phyloP scores from a whole-genome alignment of 2,113 vertebrate species.

The Clinocottus analis region DNA sequence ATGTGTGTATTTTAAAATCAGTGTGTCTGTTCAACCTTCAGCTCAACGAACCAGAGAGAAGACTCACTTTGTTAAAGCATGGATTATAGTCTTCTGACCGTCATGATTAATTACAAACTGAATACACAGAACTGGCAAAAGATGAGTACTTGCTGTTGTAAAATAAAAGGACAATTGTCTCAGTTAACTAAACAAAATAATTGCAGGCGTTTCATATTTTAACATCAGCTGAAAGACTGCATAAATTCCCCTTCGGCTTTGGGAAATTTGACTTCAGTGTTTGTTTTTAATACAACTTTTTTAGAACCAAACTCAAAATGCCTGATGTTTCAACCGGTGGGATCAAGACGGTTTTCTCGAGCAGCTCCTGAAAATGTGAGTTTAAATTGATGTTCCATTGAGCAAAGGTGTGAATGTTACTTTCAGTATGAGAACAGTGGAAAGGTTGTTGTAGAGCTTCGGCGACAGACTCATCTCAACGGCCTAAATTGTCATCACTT shows the following conservation, averaged over 20 bases:
- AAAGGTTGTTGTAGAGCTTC: constrained; percentile 15
- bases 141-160: background rate
- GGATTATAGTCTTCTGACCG: background rate
- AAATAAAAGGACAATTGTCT: background rate
- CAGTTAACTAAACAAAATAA: background rate
- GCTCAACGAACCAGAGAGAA: background rate
- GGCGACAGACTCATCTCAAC: constrained; percentile 7
- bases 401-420: background rate
- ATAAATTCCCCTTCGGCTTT: too few species aligned
- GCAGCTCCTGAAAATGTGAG: background rate
- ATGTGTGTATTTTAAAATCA: background rate
- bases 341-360: background rate
- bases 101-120: background rate
- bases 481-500: constrained; percentile 10
- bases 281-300: background rate
- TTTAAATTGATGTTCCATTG: background rate
- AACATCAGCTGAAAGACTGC: background rate
- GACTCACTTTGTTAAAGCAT: background rate
- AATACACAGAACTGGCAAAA: background rate
- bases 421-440: background rate
- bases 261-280: background rate
- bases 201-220: background rate
- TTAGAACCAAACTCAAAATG: background rate
- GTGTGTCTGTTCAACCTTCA: background rate
- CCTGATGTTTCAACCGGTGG: background rate